Evolutionary conservation across 1,140 invertebrate genomes (phyloP).

Genomic region (Papilio xuthus): DNA sequence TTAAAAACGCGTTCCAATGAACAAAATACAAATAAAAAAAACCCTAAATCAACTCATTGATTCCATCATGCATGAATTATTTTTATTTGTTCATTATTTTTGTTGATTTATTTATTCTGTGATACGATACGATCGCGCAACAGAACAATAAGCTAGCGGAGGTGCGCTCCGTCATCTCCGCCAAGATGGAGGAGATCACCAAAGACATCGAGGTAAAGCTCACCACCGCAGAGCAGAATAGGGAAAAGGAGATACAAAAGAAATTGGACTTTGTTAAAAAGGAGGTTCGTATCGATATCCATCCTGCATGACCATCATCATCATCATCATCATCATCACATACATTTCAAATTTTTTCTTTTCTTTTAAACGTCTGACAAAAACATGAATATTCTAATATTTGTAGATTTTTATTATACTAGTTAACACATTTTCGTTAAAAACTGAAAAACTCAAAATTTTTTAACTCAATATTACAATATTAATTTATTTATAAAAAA

Average conservation of each 20-base stretch:
- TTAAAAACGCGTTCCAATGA: background rate
- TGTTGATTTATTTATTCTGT: constrained; percentile 44
- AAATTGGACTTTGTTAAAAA: constrained; percentile 90
- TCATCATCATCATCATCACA: background rate
- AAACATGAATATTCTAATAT: background rate
- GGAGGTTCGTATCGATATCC: constrained; percentile 82
- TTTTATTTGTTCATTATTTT: constrained; percentile 49
- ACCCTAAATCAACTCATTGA: background rate
- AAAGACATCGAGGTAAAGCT: constrained; percentile 89
- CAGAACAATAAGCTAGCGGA: constrained; percentile 87
- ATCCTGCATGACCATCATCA: background rate
- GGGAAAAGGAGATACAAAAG: constrained; percentile 90
- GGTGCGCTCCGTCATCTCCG: constrained; percentile 85
- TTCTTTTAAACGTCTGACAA: too few species aligned
- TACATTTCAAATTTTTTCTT: background rate
- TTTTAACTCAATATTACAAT: background rate
- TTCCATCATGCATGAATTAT: constrained; percentile 37
- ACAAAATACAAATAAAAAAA: background rate
- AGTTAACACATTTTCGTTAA: too few species aligned
- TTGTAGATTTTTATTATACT: too few species aligned
- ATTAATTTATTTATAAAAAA: background rate
- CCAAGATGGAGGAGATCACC: constrained; percentile 85
- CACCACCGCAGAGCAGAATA: constrained; percentile 87
- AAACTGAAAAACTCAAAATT: background rate
- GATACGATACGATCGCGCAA: constrained; percentile 36